phyloP scores from a whole-genome alignment of 2,113 vertebrate genomes.

The Coptodon bakossiorum region DNA sequence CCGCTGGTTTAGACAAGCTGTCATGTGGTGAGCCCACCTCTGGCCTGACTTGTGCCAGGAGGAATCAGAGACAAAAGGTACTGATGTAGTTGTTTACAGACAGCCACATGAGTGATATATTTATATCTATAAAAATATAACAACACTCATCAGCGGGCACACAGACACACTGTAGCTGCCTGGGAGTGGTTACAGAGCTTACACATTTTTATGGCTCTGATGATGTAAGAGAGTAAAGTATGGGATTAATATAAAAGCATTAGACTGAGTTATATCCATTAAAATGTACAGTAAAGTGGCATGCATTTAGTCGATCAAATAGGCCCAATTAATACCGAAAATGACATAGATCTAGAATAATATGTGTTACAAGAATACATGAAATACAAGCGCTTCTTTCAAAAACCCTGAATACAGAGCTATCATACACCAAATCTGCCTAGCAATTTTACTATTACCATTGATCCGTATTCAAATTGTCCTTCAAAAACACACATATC shows the following conservation, averaged over 20 bases:
- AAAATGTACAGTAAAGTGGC: neutral
- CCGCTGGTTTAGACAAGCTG: neutral
- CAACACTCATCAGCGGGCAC: neutral
- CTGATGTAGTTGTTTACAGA: neutral
- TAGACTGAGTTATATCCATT: constrained; percentile 17
- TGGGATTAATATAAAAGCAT: constrained; percentile 17
- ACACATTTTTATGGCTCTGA: neutral
- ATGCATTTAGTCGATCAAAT: neutral
- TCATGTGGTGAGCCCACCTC: neutral
- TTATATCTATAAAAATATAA: neutral
- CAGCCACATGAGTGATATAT: neutral
- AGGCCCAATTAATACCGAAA: neutral
- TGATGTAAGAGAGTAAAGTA: neutral
- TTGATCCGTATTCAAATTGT: neutral
- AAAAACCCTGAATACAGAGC: neutral
- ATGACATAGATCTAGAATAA: neutral
- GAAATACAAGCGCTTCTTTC: neutral
- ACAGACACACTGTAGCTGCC: neutral
- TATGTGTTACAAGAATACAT: neutral
- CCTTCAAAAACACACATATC: neutral
- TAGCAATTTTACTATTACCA: neutral
- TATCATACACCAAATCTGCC: neutral
- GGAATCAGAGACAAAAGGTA: neutral
- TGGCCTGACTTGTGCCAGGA: neutral
- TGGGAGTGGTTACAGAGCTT: neutral